Evolutionary conservation across 2,888 invertebrate genomes (phyloP), one percentile per base, ranked within the genome.

Genomic region (Drosophila leonis): DNA sequence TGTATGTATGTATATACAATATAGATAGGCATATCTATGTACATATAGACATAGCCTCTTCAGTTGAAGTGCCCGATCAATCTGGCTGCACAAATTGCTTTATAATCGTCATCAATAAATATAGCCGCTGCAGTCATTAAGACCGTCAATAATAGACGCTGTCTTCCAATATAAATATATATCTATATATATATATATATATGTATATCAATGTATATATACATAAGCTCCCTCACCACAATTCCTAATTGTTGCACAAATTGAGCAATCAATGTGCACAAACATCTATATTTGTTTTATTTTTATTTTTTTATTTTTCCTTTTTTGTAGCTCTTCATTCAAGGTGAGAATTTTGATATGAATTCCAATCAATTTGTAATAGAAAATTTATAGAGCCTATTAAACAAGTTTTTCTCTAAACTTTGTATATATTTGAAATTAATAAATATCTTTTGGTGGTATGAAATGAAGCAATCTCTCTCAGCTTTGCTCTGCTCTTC

Each of bases 81-180:
- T 37, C 52, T 27, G 46, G 31, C 33, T 60, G 44, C 65, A 65
- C 86, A 87, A 87, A 87, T 87, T 87, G 90, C 90, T 90, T 87
- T 90, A 87, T 87, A 87, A 87, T 87, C 88, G 79, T 71, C 83
- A 88, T 87, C 86, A 90, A 86, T 86, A 86, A 86, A 75, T 80
- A 72, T 88, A 82, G 81, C 73, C 88, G 67, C 70, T 77, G 60
- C 60, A 49, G 86, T 90, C 86, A 88, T 86, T 86, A 88, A 61
- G 57, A 67, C 59, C 31, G n/a, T 59, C 69, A 31, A 65, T 48
- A 48, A 20, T 27, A 24, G 35, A 2, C 18, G 12, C 9, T 18
- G 55, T 57, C 57, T 35, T 46, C 13, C 57, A 33, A 56, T 44
- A 44, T n/a, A 5, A 33, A 35, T 65, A 18, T 54, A 44, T 18